Base-by-base conservation (phyloP, 2,888 invertebrate genomes). In the Liodrosophila aerea region DNA sequence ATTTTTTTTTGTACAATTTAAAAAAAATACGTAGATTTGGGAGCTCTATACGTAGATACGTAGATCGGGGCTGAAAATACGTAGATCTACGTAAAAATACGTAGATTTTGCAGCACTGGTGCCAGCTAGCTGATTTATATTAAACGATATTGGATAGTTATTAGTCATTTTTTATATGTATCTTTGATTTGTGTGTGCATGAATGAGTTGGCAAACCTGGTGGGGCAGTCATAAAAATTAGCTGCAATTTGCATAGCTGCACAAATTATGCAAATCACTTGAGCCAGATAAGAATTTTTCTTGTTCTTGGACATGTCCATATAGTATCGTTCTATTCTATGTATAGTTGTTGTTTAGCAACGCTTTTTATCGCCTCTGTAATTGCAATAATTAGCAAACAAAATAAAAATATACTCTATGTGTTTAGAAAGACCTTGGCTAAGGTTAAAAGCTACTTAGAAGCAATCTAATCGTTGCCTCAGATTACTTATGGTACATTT, bases 211-310 rank as follows among this genome's bases (percentile, higher is more conserved):
- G 59, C 27, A 22, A 36, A 45, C 12, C 41, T 27, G 45, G 44
- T 39, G 16, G 1, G 45, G 45, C 43, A 31, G 50, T 66, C 73
- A 78, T 78, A 85, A 68, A 85, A 78, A 85, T 78, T 78, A 82
- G 78, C 57, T 58, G 64, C 73, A 58, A 78, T 78, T 78, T 85
- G 75, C 78, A 85, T 85, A 78, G 85, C 69, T 74, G 77, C 49
- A 75, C 69, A 82, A 64, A 84, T 81, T 85, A 78, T 85, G 78
- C 78, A 85, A 85, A 78, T 74, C 57, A 47, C 37, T 59, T 54
- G 75, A 78, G 84, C 85, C 58, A 61, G 78, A 84, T 78, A 72
- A 74, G 65, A 77, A 61, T 60, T 54, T 67, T 3, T 50, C 54
- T 53, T 64, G 16, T 50, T 54, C 73, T 76, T 73, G 71, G 60